Conservation (phyloP, 2,888 invertebrate genomes). For the Ditula angustiorana region DNA sequence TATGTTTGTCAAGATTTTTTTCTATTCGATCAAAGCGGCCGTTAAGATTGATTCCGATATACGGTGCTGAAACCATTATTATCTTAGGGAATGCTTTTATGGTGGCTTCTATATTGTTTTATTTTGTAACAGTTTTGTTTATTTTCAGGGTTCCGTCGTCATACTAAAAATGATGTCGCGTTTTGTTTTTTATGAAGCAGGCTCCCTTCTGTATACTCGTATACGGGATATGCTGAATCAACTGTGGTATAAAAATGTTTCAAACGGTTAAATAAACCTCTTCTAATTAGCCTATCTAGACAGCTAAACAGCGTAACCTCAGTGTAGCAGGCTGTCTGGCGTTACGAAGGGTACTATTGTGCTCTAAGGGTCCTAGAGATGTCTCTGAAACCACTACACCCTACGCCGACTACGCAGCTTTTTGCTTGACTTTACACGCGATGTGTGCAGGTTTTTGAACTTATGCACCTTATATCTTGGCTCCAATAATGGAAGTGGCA, state of each 20-base stretch:
- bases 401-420: slow-evolving; percentile 48
- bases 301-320: slow-evolving; percentile 19
- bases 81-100: neutral
- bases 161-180: too few relatives aligned
- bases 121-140: too few relatives aligned
- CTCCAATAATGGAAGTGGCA: neutral
- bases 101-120: neutral
- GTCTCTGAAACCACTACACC: slow-evolving; percentile 55
- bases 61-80: neutral
- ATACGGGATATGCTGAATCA: neutral
- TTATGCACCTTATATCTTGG: neutral
- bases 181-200: too few relatives aligned
- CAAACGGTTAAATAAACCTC: neutral
- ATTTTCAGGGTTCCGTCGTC: too few relatives aligned
- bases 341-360: slow-evolving; percentile 47
- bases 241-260: slow-evolving; percentile 15
- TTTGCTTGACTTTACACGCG: slow-evolving; percentile 40
- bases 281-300: slow-evolving; percentile 37
- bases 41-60: neutral
- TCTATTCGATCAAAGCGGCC: neutral
- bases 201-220: too few relatives aligned
- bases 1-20: slow-evolving; percentile 1
- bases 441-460: neutral
- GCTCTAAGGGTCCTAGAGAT: slow-evolving; percentile 54
- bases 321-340: slow-evolving; percentile 32